These are phyloP conservation scores for Amyelois transitella DNA, from an alignment of 1,140 invertebrate genomes.

Conservation along the genomic window DNA sequence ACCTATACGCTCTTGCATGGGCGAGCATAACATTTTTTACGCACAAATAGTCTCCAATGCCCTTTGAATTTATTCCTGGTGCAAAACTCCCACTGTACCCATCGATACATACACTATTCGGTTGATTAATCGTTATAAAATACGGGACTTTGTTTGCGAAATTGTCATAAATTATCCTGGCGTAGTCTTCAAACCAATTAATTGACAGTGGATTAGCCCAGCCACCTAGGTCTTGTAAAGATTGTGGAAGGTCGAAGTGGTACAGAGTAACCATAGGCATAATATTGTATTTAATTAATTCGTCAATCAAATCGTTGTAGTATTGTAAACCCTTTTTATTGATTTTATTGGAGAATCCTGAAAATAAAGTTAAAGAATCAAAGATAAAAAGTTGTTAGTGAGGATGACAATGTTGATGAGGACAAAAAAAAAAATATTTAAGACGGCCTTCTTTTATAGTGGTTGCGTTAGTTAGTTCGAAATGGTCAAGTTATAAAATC, in stretches of 20 bases:
- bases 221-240: slow-evolving; percentile 78
- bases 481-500: too few relatives aligned
- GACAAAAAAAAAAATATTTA: not conserved
- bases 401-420: too few relatives aligned
- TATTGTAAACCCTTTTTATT: slow-evolving; percentile 78
- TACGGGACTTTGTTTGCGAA: slow-evolving; percentile 76
- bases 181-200: slow-evolving; percentile 78
- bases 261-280: slow-evolving; percentile 79
- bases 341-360: slow-evolving; percentile 74
- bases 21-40: slow-evolving; percentile 76
- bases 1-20: slow-evolving; percentile 77
- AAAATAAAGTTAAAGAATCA: slow-evolving; percentile 15
- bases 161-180: slow-evolving; percentile 74
- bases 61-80: slow-evolving; percentile 67
- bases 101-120: slow-evolving; percentile 75
- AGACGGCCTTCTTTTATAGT: not conserved
- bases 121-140: slow-evolving; percentile 84
- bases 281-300: slow-evolving; percentile 73
- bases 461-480: too few relatives aligned
- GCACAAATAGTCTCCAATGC: slow-evolving; percentile 74
- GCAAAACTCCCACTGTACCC: slow-evolving; percentile 75
- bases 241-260: slow-evolving; percentile 80
- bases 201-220: slow-evolving; percentile 78
- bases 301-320: slow-evolving; percentile 80
- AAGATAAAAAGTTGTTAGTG: too few relatives aligned